Percentiles rank a stretch among this genome's conserved stretches.
Conservation (phyloP, 37 sponge, comb jelly and placozoan genomes). For the Spongilla lacustris region DNA sequence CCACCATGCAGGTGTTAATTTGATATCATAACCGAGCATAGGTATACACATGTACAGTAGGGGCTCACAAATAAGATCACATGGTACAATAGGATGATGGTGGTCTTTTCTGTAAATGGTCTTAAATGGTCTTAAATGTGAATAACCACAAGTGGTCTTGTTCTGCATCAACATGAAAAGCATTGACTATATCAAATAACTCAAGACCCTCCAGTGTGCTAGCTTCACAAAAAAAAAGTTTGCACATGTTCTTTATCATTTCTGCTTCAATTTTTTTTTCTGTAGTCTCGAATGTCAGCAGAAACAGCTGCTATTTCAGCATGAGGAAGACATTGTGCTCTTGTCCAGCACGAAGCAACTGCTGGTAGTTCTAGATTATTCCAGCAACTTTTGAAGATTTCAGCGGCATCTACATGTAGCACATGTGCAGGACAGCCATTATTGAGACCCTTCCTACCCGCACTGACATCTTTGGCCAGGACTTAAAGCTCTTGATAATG, state of each 20-base stretch:
- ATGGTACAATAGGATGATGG: no score
- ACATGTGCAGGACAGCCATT: not conserved
- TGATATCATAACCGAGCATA: no score
- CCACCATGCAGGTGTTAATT: no score
- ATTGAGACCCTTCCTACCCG: not conserved
- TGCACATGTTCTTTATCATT: not conserved
- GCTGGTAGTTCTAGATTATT: not conserved
- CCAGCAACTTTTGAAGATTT: not conserved
- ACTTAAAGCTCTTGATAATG: not conserved
- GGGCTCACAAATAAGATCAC: no score
- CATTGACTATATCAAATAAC: no score
- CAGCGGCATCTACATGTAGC: not conserved
- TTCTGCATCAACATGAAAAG: no score
- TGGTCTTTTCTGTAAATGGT: no score
- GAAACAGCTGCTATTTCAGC: not conserved
- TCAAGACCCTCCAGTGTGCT: no score
- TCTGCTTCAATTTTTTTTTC: not conserved
- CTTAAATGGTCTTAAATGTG: no score
- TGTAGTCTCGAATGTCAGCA: not conserved
- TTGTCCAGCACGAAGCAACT: not conserved
- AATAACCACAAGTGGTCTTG: no score
- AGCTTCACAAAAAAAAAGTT: no score
- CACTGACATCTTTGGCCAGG: not conserved
- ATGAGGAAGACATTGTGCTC: not conserved
- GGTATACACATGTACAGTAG: no score